phyloP scores from a whole-genome alignment of 2,113 vertebrate genomes.

The Naja naja region DNA sequence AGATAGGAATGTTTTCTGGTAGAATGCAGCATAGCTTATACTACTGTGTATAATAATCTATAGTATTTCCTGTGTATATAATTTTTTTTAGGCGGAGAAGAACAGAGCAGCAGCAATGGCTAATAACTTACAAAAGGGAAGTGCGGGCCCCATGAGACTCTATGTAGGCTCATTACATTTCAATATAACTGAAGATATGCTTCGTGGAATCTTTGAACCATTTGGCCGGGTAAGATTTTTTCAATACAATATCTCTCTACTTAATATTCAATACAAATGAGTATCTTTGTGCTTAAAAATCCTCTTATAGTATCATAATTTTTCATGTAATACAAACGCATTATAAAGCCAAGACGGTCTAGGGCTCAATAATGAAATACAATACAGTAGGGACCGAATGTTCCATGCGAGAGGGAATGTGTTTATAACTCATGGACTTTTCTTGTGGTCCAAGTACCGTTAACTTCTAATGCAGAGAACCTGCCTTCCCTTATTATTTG shows the following conservation, averaged over 20 bases:
- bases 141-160: conserved; percentile 88
- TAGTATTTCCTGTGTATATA: background rate
- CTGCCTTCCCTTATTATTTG: background rate
- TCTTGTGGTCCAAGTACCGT: background rate
- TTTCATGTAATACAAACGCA: background rate
- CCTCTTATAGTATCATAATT: background rate
- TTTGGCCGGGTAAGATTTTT: conserved; percentile 84
- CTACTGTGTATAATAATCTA: background rate
- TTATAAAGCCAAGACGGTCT: background rate
- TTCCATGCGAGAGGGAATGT: background rate
- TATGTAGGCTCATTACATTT: conserved; percentile 95
- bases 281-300: background rate
- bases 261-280: background rate
- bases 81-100: conserved; percentile 85
- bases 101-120: conserved; percentile 95
- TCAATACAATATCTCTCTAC: background rate
- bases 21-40: background rate
- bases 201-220: conserved; percentile 94
- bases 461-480: background rate
- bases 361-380: background rate
- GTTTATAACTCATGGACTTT: background rate
- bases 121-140: conserved; percentile 90
- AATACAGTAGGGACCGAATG: background rate
- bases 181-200: conserved; percentile 98
- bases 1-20: background rate